A percentile compares a stretch with the other conserved stretches of the same genome.
Conservation (phyloP, 1,140 invertebrate genomes). For the Drosophila sucinea region DNA sequence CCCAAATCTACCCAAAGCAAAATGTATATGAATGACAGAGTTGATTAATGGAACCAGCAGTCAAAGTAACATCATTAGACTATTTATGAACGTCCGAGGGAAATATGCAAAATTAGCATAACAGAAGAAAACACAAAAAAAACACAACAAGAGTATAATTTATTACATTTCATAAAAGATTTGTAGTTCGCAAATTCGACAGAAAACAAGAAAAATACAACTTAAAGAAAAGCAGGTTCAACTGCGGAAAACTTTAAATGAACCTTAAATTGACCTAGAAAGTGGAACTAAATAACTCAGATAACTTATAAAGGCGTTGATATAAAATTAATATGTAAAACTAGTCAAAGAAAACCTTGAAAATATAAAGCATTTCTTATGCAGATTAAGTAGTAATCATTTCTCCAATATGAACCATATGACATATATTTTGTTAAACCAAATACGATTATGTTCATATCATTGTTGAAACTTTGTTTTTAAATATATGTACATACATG, state of each 20-base stretch:
- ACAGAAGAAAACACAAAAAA: constrained; percentile 6
- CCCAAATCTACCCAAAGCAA: constrained; percentile 18
- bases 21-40: constrained; percentile 56
- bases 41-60: constrained; percentile 64
- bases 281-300: no score
- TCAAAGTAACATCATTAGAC: constrained; percentile 66
- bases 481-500: no score
- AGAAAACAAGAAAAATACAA: background rate
- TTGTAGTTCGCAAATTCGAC: constrained; percentile 12
- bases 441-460: no score
- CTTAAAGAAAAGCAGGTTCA: background rate
- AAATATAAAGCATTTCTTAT: no score
- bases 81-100: constrained; percentile 42
- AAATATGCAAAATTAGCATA: constrained; percentile 45
- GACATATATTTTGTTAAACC: no score
- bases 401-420: no score
- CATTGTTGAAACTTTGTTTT: no score
- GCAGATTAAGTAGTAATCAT: no score
- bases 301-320: no score
- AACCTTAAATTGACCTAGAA: background rate
- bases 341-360: no score
- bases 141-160: constrained; percentile 23
- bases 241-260: background rate
- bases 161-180: constrained; percentile 45
- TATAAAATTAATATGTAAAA: no score